Base-by-base conservation (phyloP, 2,888 invertebrate genomes). In the Coenonympha arcania region DNA sequence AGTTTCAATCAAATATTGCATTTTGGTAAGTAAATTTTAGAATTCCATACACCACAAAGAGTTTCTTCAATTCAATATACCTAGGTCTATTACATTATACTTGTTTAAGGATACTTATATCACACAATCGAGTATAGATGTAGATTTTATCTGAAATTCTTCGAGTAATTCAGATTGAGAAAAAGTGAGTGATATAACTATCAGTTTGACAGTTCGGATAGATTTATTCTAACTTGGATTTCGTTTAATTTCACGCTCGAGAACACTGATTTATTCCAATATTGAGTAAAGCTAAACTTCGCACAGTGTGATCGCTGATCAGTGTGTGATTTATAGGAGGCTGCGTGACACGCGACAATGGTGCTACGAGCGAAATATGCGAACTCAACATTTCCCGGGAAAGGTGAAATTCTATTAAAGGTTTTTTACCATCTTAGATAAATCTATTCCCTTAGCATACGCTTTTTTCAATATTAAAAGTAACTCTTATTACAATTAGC, bases 271-370 rank as follows among this genome's bases (percentile, higher is more conserved):
- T 76, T 75, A 77, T 76, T 67, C 61, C 68, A 69, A 71, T 72
- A 69, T 69, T 65, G 65, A 64, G 63, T 68, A 76, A 74, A 73
- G 69, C 72, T 71, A 71, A 76, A 73, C 70, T 72, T 73, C 65
- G 63, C 68, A 64, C 77, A 75, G 64, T 77, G 69, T 71, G 76
- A 76, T 73, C 72, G 63, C 69, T 68, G 75, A 78, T 77, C 73
- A 68, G 66, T 60, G 63, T 61, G 63, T 71, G 76, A 79, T 79
- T 78, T 76, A 78, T 73, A 56, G 60, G 44, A 65, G 57, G 55
- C 51, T 51, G 48, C 51, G 62, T 72, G 69, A 72, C 74, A 71
- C 72, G 74, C 72, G 66, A 20, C 20, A 5, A 39, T 24, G 22
- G 22, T 39, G 9, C 15, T 24, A 13, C 22, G 13, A 15, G 39